Evolutionary conservation across 2,113 vertebrate species (phyloP).

Genomic region (Alethe castanea): DNA sequence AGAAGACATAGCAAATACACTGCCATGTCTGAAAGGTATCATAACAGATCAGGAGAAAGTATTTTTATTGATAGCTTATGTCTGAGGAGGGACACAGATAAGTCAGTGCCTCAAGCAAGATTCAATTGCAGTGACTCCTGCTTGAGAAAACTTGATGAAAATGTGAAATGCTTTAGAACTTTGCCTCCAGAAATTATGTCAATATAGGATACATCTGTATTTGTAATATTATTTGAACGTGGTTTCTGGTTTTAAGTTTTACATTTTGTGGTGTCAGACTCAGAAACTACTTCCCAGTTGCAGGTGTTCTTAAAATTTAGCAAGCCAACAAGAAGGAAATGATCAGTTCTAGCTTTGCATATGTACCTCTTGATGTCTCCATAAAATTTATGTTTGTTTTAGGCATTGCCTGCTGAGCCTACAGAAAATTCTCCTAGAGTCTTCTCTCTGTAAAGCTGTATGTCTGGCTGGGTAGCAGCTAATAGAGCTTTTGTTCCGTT

Average conservation of each 20-base stretch:
- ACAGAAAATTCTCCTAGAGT: not conserved
- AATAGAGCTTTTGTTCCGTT: not conserved
- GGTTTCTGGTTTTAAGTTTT: not conserved
- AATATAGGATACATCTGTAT: not conserved
- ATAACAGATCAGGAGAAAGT: not conserved
- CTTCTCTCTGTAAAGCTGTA: not conserved
- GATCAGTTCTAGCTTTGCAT: not conserved
- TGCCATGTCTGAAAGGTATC: not conserved
- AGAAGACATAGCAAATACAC: not conserved
- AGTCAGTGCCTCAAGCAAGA: not conserved
- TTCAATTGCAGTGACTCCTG: not conserved
- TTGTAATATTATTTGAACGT: not conserved
- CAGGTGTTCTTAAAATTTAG: not conserved
- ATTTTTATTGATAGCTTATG: not conserved
- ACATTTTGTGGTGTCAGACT: not conserved
- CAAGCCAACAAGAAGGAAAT: not conserved
- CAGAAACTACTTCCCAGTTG: not conserved
- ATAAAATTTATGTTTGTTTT: not conserved
- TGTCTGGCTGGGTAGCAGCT: not conserved
- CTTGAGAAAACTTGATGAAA: not conserved
- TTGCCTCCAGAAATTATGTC: not conserved
- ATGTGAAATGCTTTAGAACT: not conserved
- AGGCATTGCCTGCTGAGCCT: not conserved
- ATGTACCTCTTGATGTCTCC: not conserved
- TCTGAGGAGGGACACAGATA: not conserved